phyloP scores from a whole-genome alignment of 1,140 invertebrate species.

The Coelopa frigida region DNA sequence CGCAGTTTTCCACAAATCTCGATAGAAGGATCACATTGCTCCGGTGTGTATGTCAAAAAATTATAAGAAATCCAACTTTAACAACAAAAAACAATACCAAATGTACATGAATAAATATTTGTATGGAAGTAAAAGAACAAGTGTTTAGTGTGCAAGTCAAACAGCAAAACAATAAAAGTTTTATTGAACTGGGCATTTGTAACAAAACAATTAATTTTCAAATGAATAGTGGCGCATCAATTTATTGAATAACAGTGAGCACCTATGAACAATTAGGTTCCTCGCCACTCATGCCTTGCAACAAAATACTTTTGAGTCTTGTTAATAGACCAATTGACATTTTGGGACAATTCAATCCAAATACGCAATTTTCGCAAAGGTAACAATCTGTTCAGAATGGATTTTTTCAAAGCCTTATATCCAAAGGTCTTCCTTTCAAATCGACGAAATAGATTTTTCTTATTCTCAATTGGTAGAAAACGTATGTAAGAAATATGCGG shows the following conservation, averaged over 20 bases:
- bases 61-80: background rate
- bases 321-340: conserved; percentile 1
- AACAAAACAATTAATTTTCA: too few relatives aligned
- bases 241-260: background rate
- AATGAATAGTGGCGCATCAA: too few relatives aligned
- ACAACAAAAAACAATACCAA: too few relatives aligned
- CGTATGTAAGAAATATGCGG: background rate
- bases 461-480: background rate
- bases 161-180: conserved; percentile 1
- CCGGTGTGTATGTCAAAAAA: conserved; percentile 2
- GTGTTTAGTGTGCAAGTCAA: background rate
- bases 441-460: conserved; percentile 5
- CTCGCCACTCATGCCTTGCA: background rate
- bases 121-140: background rate
- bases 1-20: background rate
- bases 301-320: background rate
- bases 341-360: conserved; percentile 6
- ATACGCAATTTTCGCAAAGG: background rate
- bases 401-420: conserved; percentile 6
- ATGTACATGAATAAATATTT: too few relatives aligned
- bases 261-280: background rate
- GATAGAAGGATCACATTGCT: background rate
- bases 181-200: too few relatives aligned
- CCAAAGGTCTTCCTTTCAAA: conserved; percentile 11
- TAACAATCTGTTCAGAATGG: conserved; percentile 7